Base-by-base conservation (phyloP, 2,888 invertebrate genomes). In the Linnaemya vulpina region DNA sequence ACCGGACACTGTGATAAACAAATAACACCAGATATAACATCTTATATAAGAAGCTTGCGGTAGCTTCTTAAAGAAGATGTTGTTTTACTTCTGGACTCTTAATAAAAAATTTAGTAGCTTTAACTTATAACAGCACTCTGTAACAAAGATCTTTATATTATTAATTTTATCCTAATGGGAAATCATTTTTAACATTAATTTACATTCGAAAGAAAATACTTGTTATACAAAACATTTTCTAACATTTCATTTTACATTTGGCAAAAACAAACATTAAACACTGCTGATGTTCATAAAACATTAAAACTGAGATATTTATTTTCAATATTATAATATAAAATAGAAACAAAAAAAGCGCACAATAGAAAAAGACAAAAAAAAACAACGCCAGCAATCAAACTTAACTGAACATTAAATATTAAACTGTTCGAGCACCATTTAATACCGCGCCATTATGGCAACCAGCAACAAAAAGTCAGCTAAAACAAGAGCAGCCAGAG, bases 361-460 rank as follows among this genome's bases (percentile, higher is more conserved):
- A 30, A 30, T 3, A 30, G 30, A 3, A 30, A 2, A 9, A 0
- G 11, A 25, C 3, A 74, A 43, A 62, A 68, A n/a, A 22, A 25
- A 20, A 63, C 15, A 63, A 71, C 76, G n/a, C n/a, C 30, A 70
- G 43, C 63, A 80, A 73, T 80, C 49, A 80, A 80, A 80, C 73
- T 73, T 49, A 73, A 71, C 70, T 75, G 62, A 68, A 82, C 76
- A 76, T 82, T 65, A 76, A 82, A 82, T 82, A 82, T 76, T 70
- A 82, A 82, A 76, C 76, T 76, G 65, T 76, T 76, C 53, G 55
- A 76, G 82, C 82, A 70, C 63, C 70, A 76, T 76, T 82, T 76
- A 82, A 55, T 71, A 30, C 20, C 30, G n/a, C 58, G 71, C 46
- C 82, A 76, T 76, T 71, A 70, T 63, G 71, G 53, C 55, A 53